phyloP scores from a whole-genome alignment of 2,888 invertebrate genomes.

The Tillus elongatus region DNA sequence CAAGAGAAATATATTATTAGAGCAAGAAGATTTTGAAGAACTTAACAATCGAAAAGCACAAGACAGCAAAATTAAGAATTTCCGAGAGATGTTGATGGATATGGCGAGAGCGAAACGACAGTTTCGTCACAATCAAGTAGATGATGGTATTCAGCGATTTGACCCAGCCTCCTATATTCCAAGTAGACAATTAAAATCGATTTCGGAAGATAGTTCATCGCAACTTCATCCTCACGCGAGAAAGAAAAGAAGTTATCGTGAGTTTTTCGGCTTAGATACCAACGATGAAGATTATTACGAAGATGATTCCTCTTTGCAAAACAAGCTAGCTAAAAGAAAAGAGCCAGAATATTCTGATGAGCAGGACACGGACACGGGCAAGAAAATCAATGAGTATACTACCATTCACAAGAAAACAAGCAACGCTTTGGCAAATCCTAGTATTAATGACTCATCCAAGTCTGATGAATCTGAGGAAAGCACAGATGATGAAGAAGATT shows the following conservation, averaged over 20 bases:
- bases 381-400: not conserved
- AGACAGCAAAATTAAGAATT: not conserved
- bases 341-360: not conserved
- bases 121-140: not conserved
- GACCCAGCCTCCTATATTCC: not conserved
- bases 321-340: not conserved
- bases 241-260: not conserved
- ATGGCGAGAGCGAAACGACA: not conserved
- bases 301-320: too few species aligned
- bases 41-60: not conserved
- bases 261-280: too few species aligned
- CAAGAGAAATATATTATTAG: constrained; percentile 1
- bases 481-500: too few species aligned
- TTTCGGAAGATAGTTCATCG: too few species aligned
- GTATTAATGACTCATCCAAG: too few species aligned
- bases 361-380: not conserved
- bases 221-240: too few species aligned
- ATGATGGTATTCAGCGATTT: too few species aligned
- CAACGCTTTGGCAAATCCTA: not conserved
- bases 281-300: not conserved
- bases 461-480: too few species aligned
- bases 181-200: not conserved
- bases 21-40: constrained; percentile 1
- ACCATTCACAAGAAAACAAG: not conserved
- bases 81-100: not conserved